Conservation (phyloP, 1,140 invertebrate species). For the Phymorhynchus buccinoides region DNA sequence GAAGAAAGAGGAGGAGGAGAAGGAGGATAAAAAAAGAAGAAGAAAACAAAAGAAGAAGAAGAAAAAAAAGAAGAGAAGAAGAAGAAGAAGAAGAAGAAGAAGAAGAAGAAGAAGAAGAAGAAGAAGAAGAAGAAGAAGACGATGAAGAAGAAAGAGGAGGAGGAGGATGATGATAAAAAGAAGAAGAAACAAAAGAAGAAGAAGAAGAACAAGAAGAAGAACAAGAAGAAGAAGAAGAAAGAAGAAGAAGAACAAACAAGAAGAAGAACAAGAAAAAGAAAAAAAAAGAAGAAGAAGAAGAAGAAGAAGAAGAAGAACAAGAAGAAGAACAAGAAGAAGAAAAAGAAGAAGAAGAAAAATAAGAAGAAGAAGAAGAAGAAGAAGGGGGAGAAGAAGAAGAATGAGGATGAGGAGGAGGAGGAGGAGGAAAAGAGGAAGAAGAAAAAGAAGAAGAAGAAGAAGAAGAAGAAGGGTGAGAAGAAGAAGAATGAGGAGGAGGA, state of each 20-base stretch:
- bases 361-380: too few species aligned
- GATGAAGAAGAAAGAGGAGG: not conserved
- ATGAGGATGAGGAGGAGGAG: too few species aligned
- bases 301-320: constrained; percentile 9
- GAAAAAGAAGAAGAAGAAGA: too few species aligned
- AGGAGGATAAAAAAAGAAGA: too few species aligned
- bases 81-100: constrained; percentile 38
- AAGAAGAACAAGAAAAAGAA: constrained; percentile 4
- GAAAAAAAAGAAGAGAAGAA: constrained; percentile 33
- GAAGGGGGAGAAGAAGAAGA: too few species aligned
- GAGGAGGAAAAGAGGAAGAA: too few species aligned
- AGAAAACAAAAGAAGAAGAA: too few species aligned
- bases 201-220: not conserved
- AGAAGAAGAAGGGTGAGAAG: too few species aligned
- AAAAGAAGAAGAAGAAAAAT: too few species aligned
- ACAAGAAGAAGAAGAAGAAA: constrained; percentile 7
- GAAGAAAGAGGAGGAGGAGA: not conserved
- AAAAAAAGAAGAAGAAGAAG: constrained; percentile 24
- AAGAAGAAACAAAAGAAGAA: constrained; percentile 12
- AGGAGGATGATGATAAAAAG: not conserved
- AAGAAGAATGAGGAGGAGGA: too few species aligned
- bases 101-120: constrained; percentile 34
- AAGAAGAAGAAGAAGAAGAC: too few species aligned
- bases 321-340: not conserved
- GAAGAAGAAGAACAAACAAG: constrained; percentile 35